Evolutionary conservation across 2,113 vertebrate genomes (phyloP).

Genomic region (Crotalus viridis): DNA sequence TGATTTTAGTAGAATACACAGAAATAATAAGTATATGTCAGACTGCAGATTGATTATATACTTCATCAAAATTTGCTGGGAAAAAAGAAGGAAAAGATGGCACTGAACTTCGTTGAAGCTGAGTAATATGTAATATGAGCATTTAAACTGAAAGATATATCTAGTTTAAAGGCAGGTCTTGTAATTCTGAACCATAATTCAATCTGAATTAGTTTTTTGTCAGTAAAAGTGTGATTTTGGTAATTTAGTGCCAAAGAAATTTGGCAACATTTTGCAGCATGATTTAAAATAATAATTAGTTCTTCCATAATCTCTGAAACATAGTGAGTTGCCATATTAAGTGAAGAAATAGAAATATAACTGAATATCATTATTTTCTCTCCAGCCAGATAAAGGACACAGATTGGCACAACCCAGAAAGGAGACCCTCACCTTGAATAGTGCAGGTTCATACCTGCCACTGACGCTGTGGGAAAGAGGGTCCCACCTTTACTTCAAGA

Average conservation of each 20-base stretch:
- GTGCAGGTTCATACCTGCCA: not conserved
- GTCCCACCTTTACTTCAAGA: not conserved
- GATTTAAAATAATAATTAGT: not conserved
- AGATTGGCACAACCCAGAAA: not conserved
- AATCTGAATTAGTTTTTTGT: not conserved
- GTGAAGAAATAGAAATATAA: not conserved
- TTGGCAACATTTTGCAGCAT: not conserved
- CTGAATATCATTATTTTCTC: not conserved
- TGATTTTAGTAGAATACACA: not conserved
- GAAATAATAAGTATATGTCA: not conserved
- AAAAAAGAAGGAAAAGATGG: not conserved
- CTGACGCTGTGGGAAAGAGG: not conserved
- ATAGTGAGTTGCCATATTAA: not conserved
- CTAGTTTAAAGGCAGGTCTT: not conserved
- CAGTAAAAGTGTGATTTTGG: not conserved
- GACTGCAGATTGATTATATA: no score
- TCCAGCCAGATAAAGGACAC: not conserved
- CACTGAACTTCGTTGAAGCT: not conserved
- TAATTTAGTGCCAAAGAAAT: not conserved
- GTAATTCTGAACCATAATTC: not conserved
- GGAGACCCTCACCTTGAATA: not conserved
- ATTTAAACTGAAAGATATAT: not conserved
- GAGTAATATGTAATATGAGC: not conserved
- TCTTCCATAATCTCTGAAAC: not conserved
- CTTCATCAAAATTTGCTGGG: not conserved